phyloP scores from a whole-genome alignment of 2,888 invertebrate species.

The Callosobruchus maculatus region DNA sequence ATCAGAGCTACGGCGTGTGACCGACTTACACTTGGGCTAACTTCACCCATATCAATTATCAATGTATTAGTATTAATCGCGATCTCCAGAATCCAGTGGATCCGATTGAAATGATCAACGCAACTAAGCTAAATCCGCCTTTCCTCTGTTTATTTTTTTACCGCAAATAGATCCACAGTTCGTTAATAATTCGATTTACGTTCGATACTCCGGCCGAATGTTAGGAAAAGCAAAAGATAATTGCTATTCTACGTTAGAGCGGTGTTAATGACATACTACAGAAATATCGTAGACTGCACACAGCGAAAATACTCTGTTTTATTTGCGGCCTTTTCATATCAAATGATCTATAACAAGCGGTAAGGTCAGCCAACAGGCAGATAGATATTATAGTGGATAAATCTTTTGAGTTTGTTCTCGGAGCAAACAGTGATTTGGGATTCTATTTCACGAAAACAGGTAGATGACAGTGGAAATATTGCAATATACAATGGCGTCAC shows the following conservation, averaged over 20 bases:
- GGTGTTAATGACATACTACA: not conserved
- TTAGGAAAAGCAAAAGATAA: not conserved
- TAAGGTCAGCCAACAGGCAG: not conserved
- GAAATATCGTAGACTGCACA: not conserved
- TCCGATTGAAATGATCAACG: not conserved
- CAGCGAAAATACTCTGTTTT: not conserved
- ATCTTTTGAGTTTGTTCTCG: not conserved
- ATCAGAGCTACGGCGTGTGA: slow-evolving; percentile 16
- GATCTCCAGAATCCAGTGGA: not conserved
- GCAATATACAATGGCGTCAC: too few relatives aligned
- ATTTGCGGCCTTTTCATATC: not conserved
- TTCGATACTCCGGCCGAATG: not conserved
- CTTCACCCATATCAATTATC: not conserved
- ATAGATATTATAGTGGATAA: not conserved
- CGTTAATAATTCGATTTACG: not conserved
- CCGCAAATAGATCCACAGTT: not conserved
- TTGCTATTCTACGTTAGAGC: not conserved
- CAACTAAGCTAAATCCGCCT: not conserved
- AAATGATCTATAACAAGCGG: not conserved
- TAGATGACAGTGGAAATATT: too few relatives aligned
- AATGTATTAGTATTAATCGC: not conserved
- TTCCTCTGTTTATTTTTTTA: not conserved
- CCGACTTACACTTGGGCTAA: slow-evolving; percentile 5
- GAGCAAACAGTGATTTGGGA: too few relatives aligned
- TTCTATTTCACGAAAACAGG: too few relatives aligned